phyloP scores from a whole-genome alignment of 2,113 vertebrate species.

The Channa argus region DNA sequence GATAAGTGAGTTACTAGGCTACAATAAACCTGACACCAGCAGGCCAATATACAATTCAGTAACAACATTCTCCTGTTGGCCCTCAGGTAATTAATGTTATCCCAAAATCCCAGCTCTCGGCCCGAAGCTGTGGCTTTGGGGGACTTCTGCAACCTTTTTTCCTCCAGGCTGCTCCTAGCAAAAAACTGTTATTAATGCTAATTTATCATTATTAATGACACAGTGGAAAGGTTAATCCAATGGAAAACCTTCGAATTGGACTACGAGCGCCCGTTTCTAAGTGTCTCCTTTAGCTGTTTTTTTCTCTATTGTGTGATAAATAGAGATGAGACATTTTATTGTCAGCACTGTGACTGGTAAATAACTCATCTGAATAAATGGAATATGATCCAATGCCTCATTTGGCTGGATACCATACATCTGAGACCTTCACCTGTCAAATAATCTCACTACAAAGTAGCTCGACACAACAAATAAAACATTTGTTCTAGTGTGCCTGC shows the following conservation, averaged over 20 bases:
- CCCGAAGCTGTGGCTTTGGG: conserved; percentile 37
- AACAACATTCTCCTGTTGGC: conserved; percentile 47
- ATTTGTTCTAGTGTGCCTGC: conserved; percentile 19
- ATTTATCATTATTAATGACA: conserved; percentile 40
- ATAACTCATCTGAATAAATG: conserved; percentile 41
- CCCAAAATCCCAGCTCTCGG: conserved; percentile 43
- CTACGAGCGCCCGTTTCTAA: conserved; percentile 20
- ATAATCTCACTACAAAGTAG: conserved; percentile 27
- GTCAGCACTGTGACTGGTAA: conserved; percentile 37
- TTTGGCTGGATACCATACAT: conserved; percentile 35
- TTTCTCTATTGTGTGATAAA: conserved; percentile 23
- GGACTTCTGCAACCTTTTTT: conserved; percentile 32
- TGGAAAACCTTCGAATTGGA: conserved; percentile 49
- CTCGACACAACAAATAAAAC: conserved; percentile 19
- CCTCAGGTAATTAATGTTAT: conserved; percentile 60
- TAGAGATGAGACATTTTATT: conserved; percentile 14
- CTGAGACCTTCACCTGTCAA: conserved; percentile 44
- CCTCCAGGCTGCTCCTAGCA: conserved; percentile 20
- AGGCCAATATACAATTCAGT: conserved; percentile 52
- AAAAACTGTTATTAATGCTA: conserved; percentile 50
- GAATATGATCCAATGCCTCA: conserved; percentile 13
- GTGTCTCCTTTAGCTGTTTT: conserved; percentile 21
- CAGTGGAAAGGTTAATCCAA: neutral
- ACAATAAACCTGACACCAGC: conserved; percentile 64
- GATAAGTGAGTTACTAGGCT: conserved; percentile 66